These are phyloP conservation scores for Rhodeus uyekii DNA, from an alignment of 2,797 vertebrate genomes.

Conservation along the genomic window DNA sequence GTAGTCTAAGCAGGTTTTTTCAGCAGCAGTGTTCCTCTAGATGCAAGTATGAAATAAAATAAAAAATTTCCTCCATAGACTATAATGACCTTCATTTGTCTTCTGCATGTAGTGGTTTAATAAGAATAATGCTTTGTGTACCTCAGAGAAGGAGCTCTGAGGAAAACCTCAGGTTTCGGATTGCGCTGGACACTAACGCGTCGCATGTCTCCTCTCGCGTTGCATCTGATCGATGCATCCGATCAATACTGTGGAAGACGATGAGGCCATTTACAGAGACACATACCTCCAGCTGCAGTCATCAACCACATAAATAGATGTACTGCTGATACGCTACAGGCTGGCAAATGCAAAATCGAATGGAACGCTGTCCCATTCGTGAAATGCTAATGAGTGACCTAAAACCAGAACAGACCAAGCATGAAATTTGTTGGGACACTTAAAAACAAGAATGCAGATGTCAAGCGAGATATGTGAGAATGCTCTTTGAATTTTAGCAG, in stretches of 20 bases:
- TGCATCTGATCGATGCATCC: slow-evolving; percentile 58
- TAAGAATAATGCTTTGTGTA: slow-evolving; percentile 57
- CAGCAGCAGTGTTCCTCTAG: background rate
- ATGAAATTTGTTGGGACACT: background rate
- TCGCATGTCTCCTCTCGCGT: slow-evolving; percentile 52
- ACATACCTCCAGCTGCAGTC: slow-evolving; percentile 45
- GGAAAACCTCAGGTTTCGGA: slow-evolving; percentile 49
- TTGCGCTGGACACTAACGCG: slow-evolving; percentile 50
- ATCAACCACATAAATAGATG: slow-evolving; percentile 61
- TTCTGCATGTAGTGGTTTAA: slow-evolving; percentile 46
- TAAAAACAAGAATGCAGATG: slow-evolving; percentile 1
- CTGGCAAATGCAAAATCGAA: slow-evolving; percentile 29
- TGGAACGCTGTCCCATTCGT: background rate
- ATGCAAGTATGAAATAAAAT: background rate
- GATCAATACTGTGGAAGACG: slow-evolving; percentile 56
- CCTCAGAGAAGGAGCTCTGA: slow-evolving; percentile 37
- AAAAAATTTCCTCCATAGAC: background rate
- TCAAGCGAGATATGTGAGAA: slow-evolving; percentile 14
- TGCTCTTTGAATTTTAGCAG: background rate
- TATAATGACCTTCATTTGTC: slow-evolving; percentile 62
- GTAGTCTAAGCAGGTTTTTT: background rate
- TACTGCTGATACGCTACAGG: slow-evolving; percentile 48
- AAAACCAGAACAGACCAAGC: slow-evolving; percentile 8
- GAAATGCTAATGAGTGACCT: slow-evolving; percentile 26
- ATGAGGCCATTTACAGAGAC: slow-evolving; percentile 55